phyloP scores from a whole-genome alignment of 2,797 vertebrate species.

The Hoplostethus atlanticus region DNA sequence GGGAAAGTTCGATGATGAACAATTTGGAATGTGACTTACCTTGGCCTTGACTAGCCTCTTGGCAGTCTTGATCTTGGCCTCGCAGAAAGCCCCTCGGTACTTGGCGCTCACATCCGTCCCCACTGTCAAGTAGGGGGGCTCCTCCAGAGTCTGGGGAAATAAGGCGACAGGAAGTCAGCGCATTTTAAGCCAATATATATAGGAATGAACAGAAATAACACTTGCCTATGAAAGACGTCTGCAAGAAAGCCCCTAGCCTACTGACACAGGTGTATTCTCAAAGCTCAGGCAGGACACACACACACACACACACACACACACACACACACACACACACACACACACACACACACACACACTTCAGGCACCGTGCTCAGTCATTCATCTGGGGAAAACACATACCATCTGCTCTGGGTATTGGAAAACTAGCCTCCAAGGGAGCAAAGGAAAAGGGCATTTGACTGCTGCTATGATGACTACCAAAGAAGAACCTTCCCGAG shows the following conservation, averaged over 20 bases:
- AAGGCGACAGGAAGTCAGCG: not conserved
- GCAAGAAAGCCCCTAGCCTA: not conserved
- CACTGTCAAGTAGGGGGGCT: conserved; percentile 89
- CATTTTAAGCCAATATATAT: conserved; percentile 35
- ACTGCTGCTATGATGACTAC: conserved; percentile 68
- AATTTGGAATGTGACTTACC: conserved; percentile 78
- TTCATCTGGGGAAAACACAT: conserved; percentile 74
- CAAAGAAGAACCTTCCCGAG: conserved; percentile 52
- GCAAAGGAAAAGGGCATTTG: conserved; percentile 74
- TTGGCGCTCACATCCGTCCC: conserved; percentile 90
- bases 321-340: no score
- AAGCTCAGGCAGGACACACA: conserved; percentile 35
- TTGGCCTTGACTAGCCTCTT: conserved; percentile 89
- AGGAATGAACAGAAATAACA: not conserved
- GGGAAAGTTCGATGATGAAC: conserved; percentile 38
- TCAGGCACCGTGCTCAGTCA: conserved; percentile 50
- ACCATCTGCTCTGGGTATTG: conserved; percentile 78
- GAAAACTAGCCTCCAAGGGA: conserved; percentile 75
- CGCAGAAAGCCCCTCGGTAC: conserved; percentile 89
- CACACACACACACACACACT: conserved; percentile 14
- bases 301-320: not conserved
- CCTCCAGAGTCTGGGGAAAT: conserved; percentile 83
- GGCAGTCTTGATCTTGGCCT: conserved; percentile 89
- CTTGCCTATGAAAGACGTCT: not conserved
- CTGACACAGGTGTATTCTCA: conserved; percentile 49